Evolutionary conservation across 2,113 vertebrate species (phyloP).

Genomic region (Mesembrinibis cayennensis): DNA sequence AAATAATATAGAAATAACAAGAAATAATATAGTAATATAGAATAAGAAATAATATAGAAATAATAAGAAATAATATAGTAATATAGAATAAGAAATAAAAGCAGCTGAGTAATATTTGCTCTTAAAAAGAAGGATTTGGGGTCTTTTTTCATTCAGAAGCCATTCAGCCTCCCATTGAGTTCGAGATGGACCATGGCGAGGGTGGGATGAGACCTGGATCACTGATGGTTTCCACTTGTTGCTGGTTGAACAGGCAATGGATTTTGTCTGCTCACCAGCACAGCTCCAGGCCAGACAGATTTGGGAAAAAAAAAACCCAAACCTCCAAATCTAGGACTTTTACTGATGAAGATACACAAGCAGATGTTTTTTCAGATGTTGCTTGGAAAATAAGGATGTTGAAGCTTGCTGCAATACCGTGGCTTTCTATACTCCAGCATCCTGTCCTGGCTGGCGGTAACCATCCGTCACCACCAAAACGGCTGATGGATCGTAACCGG

Average conservation of each 20-base stretch:
- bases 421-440: background rate
- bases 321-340: background rate
- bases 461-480: background rate
- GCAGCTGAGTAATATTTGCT: background rate
- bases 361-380: background rate
- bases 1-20: background rate
- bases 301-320: background rate
- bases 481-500: background rate
- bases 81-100: background rate
- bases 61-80: background rate
- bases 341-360: background rate
- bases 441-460: background rate
- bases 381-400: background rate
- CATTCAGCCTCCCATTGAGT: background rate
- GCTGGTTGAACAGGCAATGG: background rate
- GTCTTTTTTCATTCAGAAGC: background rate
- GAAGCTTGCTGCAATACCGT: background rate
- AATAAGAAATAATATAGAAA: background rate
- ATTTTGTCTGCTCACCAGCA: background rate
- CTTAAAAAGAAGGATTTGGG: background rate
- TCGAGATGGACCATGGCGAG: fast-evolving
- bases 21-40: background rate
- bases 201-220: background rate
- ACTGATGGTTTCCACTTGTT: background rate
- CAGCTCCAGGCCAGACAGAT: background rate